Base-by-base conservation (phyloP, 35 echinoderm and acorn worm species). In the Heliocidaris tuberculata region DNA sequence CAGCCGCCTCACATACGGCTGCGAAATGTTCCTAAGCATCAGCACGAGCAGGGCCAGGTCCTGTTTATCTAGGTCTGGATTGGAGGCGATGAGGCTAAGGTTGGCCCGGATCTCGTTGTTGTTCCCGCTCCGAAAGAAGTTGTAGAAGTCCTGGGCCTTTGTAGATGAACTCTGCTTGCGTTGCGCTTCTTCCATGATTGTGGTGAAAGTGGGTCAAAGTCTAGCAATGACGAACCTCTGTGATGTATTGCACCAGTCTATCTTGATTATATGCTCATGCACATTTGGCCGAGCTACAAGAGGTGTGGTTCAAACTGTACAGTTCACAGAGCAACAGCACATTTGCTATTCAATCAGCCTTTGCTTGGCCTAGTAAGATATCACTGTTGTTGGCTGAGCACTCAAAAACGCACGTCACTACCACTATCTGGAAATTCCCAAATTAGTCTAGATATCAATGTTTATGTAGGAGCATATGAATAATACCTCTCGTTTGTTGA, bases 31-130 rank as follows among this genome's bases (percentile, higher is more conserved):
- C 17, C 85, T 85, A 6, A 98, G 93, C 86, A 98, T 95, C 47
- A 98, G 92, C 86, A 96, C 96, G 6, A 98, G 96, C 10, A 98
- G 94, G 8, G 97, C 97, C 42, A 98, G 88, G 93, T 98, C 97
- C 2, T 96, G 90, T 54, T 96, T 95, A 87, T 98, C 97, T 10
- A 98, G 78, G 92, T 95, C 70, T 13, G 54, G 48, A 32, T 98
- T 94, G 24, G 86, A 61, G 47, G 97, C 94, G 16, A 98, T 90
- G 32, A 88, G 93, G 27, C 78, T 15, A 13, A 98, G 71, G 85
- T 98, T 96, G 21, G 42, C 47, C 17, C 91, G 95, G 47, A 98
- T 93, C 49, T 98, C 97, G 27, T 94, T 94, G 86, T 96, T 94
- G 93, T 95, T 98, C 21, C 96, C 94, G 85, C 97, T 98, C 47